A percentile compares a stretch with the other conserved stretches of the same genome.
Conservation (phyloP, 2,113 vertebrate genomes). For the Nycticryphes semicollaris region DNA sequence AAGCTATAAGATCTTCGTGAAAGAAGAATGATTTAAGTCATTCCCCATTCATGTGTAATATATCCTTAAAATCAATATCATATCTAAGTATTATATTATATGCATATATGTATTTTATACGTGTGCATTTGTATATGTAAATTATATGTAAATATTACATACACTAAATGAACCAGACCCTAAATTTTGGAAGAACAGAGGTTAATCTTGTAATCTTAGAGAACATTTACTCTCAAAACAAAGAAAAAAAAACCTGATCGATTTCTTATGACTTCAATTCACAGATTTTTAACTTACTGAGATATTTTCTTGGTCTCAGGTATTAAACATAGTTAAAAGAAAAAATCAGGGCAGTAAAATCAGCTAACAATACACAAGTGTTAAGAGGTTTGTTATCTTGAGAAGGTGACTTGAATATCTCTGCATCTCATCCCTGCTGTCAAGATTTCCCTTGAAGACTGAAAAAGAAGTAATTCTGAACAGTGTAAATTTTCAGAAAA, state of each 20-base stretch:
- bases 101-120: background rate
- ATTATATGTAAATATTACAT: background rate
- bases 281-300: background rate
- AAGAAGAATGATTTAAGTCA: background rate
- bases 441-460: background rate
- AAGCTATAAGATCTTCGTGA: background rate
- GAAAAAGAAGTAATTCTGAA: background rate
- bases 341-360: background rate
- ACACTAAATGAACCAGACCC: background rate
- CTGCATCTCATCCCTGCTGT: background rate
- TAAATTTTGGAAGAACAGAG: background rate
- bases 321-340: background rate
- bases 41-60: background rate
- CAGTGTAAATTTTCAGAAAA: background rate
- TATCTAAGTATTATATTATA: background rate
- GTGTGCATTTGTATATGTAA: background rate
- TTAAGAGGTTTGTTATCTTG: background rate
- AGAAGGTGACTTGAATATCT: background rate
- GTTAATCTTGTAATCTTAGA: background rate
- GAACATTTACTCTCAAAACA: background rate
- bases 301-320: background rate
- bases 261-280: background rate
- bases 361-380: background rate
- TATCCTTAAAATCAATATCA: background rate
- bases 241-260: background rate